Percentiles rank a stretch among this genome's conserved stretches.
phyloP scores from a whole-genome alignment of 2,113 vertebrate species.

The mouse (Mus musculus) region GRCm39 chr19:3473501-3474000 shows the following conservation, averaged over 20 bases:
- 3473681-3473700: not conserved
- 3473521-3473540: not conserved
- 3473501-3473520: not conserved
- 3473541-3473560: accelerated
- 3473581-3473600: too few species aligned
- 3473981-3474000: not conserved
- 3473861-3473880: not conserved
- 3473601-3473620: not conserved
- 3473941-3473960: accelerated
- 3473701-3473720: too few species aligned
- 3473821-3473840: too few species aligned
- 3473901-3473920: not conserved
- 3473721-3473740: not conserved
- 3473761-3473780: accelerated
- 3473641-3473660: not conserved
- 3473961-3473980: accelerated
- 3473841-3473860: not conserved
- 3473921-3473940: accelerated
- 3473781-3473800: too few species aligned
- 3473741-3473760: not conserved
- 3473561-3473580: not conserved
- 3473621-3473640: not conserved
- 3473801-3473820: not conserved
- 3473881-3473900: not conserved
- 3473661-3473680: not conserved